Evolutionary conservation across 2,888 invertebrate genomes (phyloP).

Genomic region (Monoplex corrugatus): DNA sequence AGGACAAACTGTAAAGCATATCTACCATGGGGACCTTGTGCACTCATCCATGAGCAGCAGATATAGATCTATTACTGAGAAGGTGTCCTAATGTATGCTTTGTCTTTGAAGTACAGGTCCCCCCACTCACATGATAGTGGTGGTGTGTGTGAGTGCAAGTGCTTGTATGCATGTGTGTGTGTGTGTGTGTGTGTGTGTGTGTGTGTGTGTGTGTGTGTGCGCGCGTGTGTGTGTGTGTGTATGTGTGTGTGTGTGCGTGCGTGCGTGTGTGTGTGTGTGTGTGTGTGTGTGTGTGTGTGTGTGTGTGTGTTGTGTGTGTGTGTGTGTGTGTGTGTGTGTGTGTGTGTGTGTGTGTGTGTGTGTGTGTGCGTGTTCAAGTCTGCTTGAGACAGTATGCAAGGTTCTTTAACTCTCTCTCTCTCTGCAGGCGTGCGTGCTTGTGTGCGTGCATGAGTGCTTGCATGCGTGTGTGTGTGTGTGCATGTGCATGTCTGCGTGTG

Average conservation of each 20-base stretch:
- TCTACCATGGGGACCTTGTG: too few relatives aligned
- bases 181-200: slow-evolving; percentile 1
- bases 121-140: too few relatives aligned
- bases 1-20: too few relatives aligned
- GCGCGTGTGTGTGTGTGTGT: background rate
- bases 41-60: too few relatives aligned
- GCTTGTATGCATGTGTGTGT: background rate
- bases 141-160: too few relatives aligned
- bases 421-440: background rate
- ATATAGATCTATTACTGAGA: too few relatives aligned
- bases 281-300: too few relatives aligned
- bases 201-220: background rate
- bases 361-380: background rate
- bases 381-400: background rate
- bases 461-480: background rate
- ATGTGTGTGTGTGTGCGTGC: too few relatives aligned
- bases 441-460: background rate
- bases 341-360: background rate
- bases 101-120: too few relatives aligned
- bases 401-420: background rate
- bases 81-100: too few relatives aligned
- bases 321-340: background rate
- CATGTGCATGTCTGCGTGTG: background rate
- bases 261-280: too few relatives aligned
- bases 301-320: background rate